phyloP scores from a whole-genome alignment of 2,797 vertebrate genomes.

The Centroberyx gerrardi region DNA sequence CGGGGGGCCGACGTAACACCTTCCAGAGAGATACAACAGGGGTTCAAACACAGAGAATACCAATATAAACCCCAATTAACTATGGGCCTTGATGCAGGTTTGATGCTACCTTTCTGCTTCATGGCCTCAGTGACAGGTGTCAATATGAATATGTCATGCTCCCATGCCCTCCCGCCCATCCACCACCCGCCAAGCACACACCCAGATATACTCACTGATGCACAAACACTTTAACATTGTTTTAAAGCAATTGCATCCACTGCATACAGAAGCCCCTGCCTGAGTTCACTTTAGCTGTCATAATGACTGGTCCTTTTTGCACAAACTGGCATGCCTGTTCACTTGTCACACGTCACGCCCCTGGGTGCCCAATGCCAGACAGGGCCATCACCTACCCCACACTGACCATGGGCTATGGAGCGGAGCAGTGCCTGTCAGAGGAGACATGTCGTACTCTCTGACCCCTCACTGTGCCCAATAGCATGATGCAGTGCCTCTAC shows the following conservation, averaged over 20 bases:
- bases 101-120: slow-evolving; percentile 70
- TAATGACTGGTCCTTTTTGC: slow-evolving; percentile 67
- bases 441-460: slow-evolving; percentile 62
- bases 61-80: slow-evolving; percentile 71
- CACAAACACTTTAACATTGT: slow-evolving; percentile 70
- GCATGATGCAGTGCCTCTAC: slow-evolving; percentile 63
- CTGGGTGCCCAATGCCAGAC: slow-evolving; percentile 68
- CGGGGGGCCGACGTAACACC: slow-evolving; percentile 46
- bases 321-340: slow-evolving; percentile 58
- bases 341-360: slow-evolving; percentile 79
- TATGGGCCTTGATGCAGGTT: slow-evolving; percentile 46
- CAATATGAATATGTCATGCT: slow-evolving; percentile 75
- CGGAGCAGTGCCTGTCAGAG: slow-evolving; percentile 66
- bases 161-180: slow-evolving; percentile 44
- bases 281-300: slow-evolving; percentile 70
- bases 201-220: slow-evolving; percentile 49
- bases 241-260: slow-evolving; percentile 43
- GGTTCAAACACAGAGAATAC: slow-evolving; percentile 35
- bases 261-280: slow-evolving; percentile 59
- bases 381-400: slow-evolving; percentile 54
- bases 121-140: slow-evolving; percentile 76
- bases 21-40: slow-evolving; percentile 53
- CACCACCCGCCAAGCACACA: slow-evolving; percentile 34
- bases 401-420: slow-evolving; percentile 61
- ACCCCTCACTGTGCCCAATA: slow-evolving; percentile 80